A percentile compares a stretch with the other conserved stretches of the same genome.
phyloP scores from a whole-genome alignment of 2,113 vertebrate species.

The Megalops atlanticus region DNA sequence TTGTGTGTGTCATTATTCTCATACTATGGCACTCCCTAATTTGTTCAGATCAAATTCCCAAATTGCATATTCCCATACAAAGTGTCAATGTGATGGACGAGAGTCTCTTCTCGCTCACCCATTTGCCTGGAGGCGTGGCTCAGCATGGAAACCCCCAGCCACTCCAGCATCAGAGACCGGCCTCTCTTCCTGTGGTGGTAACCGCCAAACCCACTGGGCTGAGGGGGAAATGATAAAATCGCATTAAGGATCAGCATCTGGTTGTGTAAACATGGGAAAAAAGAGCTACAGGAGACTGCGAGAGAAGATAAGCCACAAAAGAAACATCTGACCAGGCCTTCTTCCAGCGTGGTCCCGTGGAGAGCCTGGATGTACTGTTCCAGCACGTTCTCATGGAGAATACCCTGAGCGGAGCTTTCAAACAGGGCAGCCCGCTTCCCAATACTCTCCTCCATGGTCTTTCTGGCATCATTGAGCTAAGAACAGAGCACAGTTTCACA shows the following conservation, averaged over 20 bases:
- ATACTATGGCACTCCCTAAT: too few species aligned
- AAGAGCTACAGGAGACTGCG: neutral
- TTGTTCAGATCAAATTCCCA: too few species aligned
- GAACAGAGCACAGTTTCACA: neutral
- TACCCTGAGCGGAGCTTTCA: conserved; percentile 24
- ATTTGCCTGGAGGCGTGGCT: neutral
- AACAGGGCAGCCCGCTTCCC: conserved; percentile 7
- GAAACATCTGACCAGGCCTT: conserved; percentile 9
- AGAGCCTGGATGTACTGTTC: conserved; percentile 12
- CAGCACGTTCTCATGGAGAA: conserved; percentile 19
- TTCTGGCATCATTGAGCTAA: conserved; percentile 27
- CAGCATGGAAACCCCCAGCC: conserved; percentile 29
- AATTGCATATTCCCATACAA: too few species aligned
- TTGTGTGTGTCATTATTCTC: too few species aligned
- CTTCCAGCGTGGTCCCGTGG: conserved; percentile 26
- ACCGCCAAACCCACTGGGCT: neutral
- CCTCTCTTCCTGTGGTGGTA: neutral
- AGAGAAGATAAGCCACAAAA: neutral
- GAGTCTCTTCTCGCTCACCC: conserved; percentile 9
- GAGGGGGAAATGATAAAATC: neutral
- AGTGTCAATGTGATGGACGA: too few species aligned
- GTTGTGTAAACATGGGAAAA: neutral
- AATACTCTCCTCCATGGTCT: neutral
- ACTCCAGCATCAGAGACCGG: conserved; percentile 19
- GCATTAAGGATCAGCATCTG: neutral